Evolutionary conservation across 2,888 invertebrate species (phyloP).

Genomic region (Vanessa cardui): DNA sequence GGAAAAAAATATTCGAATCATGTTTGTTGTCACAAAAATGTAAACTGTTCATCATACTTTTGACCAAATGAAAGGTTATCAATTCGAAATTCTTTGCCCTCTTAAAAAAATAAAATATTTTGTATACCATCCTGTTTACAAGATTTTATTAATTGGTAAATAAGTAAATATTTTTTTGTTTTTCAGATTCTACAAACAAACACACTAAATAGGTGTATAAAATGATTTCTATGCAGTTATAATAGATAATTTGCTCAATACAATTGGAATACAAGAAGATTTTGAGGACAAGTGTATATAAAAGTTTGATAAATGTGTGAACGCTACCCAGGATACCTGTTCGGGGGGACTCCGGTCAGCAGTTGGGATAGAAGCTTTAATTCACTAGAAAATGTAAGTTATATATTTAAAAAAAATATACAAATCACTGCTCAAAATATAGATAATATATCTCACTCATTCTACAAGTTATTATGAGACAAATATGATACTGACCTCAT

Average conservation of each 20-base stretch:
- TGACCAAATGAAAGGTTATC: constrained; percentile 7
- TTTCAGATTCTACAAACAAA: constrained; percentile 36
- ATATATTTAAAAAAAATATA: background rate
- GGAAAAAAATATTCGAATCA: background rate
- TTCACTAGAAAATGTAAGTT: constrained; percentile 76
- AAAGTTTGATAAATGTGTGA: constrained; percentile 66
- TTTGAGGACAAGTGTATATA: constrained; percentile 34
- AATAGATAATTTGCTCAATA: constrained; percentile 41
- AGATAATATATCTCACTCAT: too few relatives aligned
- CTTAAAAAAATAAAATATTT: constrained; percentile 1
- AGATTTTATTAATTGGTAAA: background rate
- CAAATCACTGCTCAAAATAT: background rate
- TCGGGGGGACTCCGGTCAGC: constrained; percentile 76
- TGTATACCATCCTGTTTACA: constrained; percentile 13
- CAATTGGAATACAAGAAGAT: constrained; percentile 29
- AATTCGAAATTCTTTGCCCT: constrained; percentile 12
- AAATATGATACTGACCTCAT: too few relatives aligned
- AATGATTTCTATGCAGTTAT: constrained; percentile 37
- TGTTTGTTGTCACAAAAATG: background rate
- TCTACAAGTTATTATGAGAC: too few relatives aligned
- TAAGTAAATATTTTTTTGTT: constrained; percentile 11
- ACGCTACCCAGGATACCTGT: constrained; percentile 73
- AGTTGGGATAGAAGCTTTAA: constrained; percentile 78
- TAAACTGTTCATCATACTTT: background rate
- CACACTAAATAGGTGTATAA: constrained; percentile 17